Evolutionary conservation across 2,888 invertebrate species (phyloP), one percentile per base, ranked within the genome.

Genomic region (Formica aserva): DNA sequence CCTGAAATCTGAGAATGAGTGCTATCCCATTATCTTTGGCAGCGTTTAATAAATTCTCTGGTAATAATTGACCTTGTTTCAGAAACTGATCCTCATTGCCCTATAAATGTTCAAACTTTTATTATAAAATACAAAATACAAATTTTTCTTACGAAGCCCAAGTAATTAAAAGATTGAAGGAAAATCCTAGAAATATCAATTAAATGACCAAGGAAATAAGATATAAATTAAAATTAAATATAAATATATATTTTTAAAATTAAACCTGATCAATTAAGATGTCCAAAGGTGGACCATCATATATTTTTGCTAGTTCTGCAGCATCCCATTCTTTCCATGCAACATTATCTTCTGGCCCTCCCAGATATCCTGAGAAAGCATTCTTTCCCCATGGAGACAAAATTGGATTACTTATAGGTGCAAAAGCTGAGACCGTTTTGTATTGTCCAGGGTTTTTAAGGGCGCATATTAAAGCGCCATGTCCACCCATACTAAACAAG

Each of bases 401-500:
- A 3, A 95, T 96, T 0, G 99, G 99, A 95, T 99, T 98, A 89
- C 97, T 97, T 92, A 99, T 99, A 0, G 99, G 99, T 4, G 99
- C 97, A 95, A 99, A 99, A 6, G 98, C 99, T 86, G 99, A 99
- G 0, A 99, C 98, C 11, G 97, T 97, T 92, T 96, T 96, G 95
- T 98, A 99, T 82, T 97, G 95, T 18, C 98, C 98, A 13, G 99
- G 99, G 95, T 98, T 98, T 95, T 98, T 98, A 62, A 99, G 95
- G 6, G 98, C 97, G 93, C 98, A 97, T 76, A 98, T 97, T 67
- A 99, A 94, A 22, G 99, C 99, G 45, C 99, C 99, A 95, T 99
- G 99, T 35, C 99, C 99, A 84, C 99, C 99, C 99, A 99, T 99
- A 93, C 99, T 99, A 94, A 67, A 96, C 95, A 88, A 88, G 86